Evolutionary conservation across 2,888 invertebrate species (phyloP).

Genomic region (Aleiodes testaceus): DNA sequence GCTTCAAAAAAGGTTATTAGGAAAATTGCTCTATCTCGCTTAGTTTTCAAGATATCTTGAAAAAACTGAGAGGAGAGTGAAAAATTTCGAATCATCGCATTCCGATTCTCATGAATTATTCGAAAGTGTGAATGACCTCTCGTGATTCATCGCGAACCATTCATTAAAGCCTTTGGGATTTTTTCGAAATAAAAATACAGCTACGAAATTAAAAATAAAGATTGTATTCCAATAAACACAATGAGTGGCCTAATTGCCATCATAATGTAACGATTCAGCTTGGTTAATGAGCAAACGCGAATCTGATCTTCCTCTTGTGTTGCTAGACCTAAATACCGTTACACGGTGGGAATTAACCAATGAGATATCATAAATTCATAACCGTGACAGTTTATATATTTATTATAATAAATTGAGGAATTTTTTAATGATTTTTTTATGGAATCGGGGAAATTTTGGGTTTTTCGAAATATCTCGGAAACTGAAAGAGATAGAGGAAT

Average conservation of each 20-base stretch:
- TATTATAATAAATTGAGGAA: no score
- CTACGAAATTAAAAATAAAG: constrained; percentile 5
- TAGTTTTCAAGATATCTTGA: no score
- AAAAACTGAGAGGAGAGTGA: no score
- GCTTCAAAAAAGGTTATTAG: no score
- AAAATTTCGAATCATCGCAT: no score
- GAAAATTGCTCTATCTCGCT: no score
- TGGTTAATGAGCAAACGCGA: constrained; percentile 33
- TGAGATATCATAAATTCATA: constrained; percentile 57
- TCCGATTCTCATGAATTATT: no score
- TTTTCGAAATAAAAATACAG: constrained; percentile 1
- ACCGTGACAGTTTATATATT: constrained; percentile 50
- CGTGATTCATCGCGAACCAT: not conserved
- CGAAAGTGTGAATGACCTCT: constrained; percentile 11
- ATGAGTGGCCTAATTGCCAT: constrained; percentile 39
- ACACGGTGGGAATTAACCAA: constrained; percentile 33
- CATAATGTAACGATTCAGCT: constrained; percentile 35
- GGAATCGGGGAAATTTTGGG: no score
- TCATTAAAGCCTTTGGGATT: no score
- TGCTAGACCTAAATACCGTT: constrained; percentile 18
- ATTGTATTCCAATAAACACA: constrained; percentile 1
- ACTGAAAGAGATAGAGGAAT: no score
- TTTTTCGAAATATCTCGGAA: no score
- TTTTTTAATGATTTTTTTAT: no score
- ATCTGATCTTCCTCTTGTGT: constrained; percentile 20